These are phyloP conservation scores for silkworm (Bombyx mori) DNA, from an alignment of 1,140 invertebrate genomes.

Conservation along the genomic window ASM3026992v2 NC_085115.1:9736501-9737000, in stretches of 20 bases:
- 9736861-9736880: too few species aligned
- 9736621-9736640: constrained; percentile 87
- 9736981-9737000: too few species aligned
- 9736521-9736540: constrained; percentile 73
- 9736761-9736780: constrained; percentile 8
- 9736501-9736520: background rate
- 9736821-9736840: too few species aligned
- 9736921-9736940: too few species aligned
- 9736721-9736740: constrained; percentile 43
- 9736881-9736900: too few species aligned
- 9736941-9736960: too few species aligned
- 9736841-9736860: too few species aligned
- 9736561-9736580: constrained; percentile 77
- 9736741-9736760: constrained; percentile 55
- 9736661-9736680: constrained; percentile 80
- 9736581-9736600: constrained; percentile 61
- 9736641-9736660: constrained; percentile 77
- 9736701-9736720: constrained; percentile 70
- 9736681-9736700: constrained; percentile 70
- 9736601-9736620: constrained; percentile 85
- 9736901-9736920: too few species aligned
- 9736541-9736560: constrained; percentile 84
- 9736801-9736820: too few species aligned
- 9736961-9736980: too few species aligned
- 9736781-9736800: too few species aligned